phyloP scores from a whole-genome alignment of 2,888 invertebrate genomes.

The Euclidia mi region DNA sequence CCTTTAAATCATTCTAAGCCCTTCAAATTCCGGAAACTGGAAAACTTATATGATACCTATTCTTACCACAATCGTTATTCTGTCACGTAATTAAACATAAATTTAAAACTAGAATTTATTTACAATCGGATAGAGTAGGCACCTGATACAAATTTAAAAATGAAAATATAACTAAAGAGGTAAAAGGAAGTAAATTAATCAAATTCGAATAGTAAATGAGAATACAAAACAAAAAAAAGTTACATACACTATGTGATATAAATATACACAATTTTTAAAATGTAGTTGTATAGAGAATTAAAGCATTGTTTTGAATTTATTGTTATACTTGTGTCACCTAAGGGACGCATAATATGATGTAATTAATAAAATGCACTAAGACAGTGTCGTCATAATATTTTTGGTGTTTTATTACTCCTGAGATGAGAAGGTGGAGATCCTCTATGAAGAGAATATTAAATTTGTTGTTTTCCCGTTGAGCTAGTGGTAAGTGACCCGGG shows the following conservation, averaged over 20 bases:
- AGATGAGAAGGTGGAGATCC: too few relatives aligned
- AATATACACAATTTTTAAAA: slow-evolving; percentile 87
- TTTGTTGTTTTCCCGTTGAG: too few relatives aligned
- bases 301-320: slow-evolving; percentile 78
- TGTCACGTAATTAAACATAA: slow-evolving; percentile 6
- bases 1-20: slow-evolving; percentile 27
- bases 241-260: slow-evolving; percentile 85
- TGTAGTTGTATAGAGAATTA: slow-evolving; percentile 76
- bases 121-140: slow-evolving; percentile 36
- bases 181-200: slow-evolving; percentile 36
- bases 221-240: slow-evolving; percentile 58
- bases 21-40: slow-evolving; percentile 24
- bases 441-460: too few relatives aligned
- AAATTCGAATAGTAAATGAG: slow-evolving; percentile 51
- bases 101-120: slow-evolving; percentile 10
- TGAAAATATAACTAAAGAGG: slow-evolving; percentile 33
- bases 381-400: slow-evolving; percentile 78
- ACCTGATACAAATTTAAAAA: slow-evolving; percentile 43
- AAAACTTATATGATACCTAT: slow-evolving; percentile 12
- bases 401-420: slow-evolving; percentile 69
- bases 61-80: slow-evolving; percentile 12
- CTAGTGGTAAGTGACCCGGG: too few relatives aligned
- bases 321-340: slow-evolving; percentile 78
- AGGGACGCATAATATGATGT: slow-evolving; percentile 66
- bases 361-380: slow-evolving; percentile 85